phyloP scores from a whole-genome alignment of 2,797 vertebrate species.

The Spinibarbus caldwelli region DNA sequence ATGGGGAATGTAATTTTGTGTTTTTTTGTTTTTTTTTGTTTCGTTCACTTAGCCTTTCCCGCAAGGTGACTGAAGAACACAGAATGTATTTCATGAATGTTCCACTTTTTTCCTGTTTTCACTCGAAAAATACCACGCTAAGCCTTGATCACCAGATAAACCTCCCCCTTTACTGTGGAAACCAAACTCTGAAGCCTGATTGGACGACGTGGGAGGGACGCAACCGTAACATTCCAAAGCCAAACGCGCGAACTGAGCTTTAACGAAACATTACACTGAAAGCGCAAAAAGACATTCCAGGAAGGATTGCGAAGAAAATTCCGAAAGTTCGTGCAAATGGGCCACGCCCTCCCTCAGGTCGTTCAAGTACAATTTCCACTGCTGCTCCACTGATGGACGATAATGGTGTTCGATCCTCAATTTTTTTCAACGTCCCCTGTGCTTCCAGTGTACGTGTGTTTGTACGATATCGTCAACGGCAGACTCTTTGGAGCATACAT shows the following conservation, averaged over 20 bases:
- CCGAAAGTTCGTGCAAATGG: background rate
- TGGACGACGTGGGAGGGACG: conserved; percentile 33
- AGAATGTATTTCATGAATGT: conserved; percentile 63
- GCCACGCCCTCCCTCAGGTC: conserved; percentile 39
- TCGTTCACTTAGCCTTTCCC: conserved; percentile 23
- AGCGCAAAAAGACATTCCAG: background rate
- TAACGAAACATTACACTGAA: conserved; percentile 15
- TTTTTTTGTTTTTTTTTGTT: background rate
- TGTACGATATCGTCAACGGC: conserved; percentile 17
- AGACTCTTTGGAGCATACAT: conserved; percentile 51
- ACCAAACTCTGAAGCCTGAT: conserved; percentile 52
- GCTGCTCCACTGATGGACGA: conserved; percentile 40
- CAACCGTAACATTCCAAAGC: conserved; percentile 22
- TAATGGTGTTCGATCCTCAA: conserved; percentile 41
- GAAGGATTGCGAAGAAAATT: background rate
- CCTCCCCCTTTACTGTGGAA: conserved; percentile 56
- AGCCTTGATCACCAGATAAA: conserved; percentile 62
- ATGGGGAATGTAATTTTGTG: conserved; percentile 58
- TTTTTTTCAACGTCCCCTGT: conserved; percentile 64
- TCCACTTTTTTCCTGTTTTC: conserved; percentile 34
- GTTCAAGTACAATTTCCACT: conserved; percentile 39
- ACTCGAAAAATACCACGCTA: conserved; percentile 52
- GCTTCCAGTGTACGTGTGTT: conserved; percentile 63
- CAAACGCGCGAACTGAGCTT: conserved; percentile 25
- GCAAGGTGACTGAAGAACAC: conserved; percentile 41